Evolutionary conservation across 2,113 vertebrate species (phyloP), one percentile per base, ranked within the genome.

Genomic region (Triplophysa rosa): DNA sequence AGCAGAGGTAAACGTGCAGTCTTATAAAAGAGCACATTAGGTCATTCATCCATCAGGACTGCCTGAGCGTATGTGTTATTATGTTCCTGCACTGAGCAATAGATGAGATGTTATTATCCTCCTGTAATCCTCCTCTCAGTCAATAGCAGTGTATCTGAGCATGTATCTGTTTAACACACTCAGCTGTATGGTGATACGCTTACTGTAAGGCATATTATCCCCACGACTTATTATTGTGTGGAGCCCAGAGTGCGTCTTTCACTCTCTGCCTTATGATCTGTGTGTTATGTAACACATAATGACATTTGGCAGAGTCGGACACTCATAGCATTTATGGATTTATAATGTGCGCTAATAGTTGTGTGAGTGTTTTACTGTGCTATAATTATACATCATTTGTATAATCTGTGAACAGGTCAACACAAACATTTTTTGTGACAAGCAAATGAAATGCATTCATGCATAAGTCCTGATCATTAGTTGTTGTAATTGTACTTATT

Each of bases 1-100:
- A 87, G 90, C 80, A 92, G 78, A 93, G 95, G 95, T 95, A n/a
- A 76, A 79, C 23, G 17, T 59, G 66, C n/a, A 58, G 17, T 45
- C 52, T 71, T 64, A 49, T 40, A 76, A 49, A 73, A 82, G 21
- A 68, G 47, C 56, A 52, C 19, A 77, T 79, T 79, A 79, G 54
- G 17, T 61, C 49, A 67, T 70, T 67, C 64, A 62, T 64, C 67
- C 62, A 42, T 59, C 8, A 61, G 19, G 64, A 14, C 23, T 61
- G 71, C 26, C 52, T 67, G 54, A 52, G 68, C 26, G 11, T 79
- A 52, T 75, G 63, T 67, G 54, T 49, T 67, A 59, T 80, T 66
- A 69, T 83, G 67, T 75, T 78, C 24, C 58, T 81, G 71, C 40
- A 29, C 72, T 42, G 54, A 33, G 64, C 47, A 45, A 54, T 26